A percentile compares a stretch with the other conserved stretches of the same genome.
Evolutionary conservation across 2,113 vertebrate species (phyloP).

Genomic region (Perognathus longimembris): DNA sequence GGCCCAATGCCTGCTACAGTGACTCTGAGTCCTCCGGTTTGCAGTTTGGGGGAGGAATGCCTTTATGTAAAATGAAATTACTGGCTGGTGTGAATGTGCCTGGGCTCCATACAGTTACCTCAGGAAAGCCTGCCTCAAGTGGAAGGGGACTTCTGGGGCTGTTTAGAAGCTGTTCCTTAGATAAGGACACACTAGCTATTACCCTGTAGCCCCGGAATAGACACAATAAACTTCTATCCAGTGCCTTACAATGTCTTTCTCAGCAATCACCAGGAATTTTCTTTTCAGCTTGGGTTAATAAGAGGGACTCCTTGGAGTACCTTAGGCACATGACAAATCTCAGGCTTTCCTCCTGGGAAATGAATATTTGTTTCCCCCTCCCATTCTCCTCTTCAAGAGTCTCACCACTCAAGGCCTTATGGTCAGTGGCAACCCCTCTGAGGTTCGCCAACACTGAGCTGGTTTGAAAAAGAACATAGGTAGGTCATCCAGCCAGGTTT

Average conservation of each 20-base stretch:
- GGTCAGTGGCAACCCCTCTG: not conserved
- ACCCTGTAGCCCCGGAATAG: too few species aligned
- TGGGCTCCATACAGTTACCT: not conserved
- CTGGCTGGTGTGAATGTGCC: not conserved
- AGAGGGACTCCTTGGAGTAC: not conserved
- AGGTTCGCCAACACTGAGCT: not conserved
- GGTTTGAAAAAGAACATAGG: conserved; percentile 9
- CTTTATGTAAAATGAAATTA: not conserved
- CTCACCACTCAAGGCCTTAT: not conserved
- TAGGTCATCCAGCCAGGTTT: not conserved
- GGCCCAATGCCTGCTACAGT: not conserved
- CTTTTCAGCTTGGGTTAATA: not conserved
- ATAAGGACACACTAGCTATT: not conserved
- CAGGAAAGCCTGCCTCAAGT: not conserved
- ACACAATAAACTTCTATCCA: not conserved
- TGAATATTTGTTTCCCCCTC: not conserved
- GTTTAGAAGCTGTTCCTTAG: not conserved
- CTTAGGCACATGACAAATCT: not conserved
- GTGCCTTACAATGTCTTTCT: not conserved
- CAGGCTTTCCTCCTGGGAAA: not conserved
- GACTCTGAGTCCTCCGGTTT: not conserved
- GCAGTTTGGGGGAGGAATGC: too few species aligned
- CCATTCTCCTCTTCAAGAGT: not conserved
- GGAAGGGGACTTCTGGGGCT: not conserved
- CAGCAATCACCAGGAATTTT: not conserved